These are phyloP conservation scores for Brevimyrus niger DNA, from an alignment of 2,113 vertebrate genomes.

Conservation along the genomic window DNA sequence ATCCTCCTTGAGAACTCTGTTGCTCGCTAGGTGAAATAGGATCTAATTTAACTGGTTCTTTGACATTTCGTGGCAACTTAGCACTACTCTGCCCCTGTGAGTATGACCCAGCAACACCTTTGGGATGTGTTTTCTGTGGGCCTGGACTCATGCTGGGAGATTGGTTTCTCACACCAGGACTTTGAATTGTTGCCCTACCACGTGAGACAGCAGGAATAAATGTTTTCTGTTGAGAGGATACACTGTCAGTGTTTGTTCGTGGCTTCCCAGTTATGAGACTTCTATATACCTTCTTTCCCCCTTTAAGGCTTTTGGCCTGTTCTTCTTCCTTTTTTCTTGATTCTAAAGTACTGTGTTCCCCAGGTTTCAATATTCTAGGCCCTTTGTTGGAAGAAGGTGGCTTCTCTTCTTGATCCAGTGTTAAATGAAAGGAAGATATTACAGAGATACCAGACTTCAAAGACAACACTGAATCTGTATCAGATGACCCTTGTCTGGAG, in stretches of 20 bases:
- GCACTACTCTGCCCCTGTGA: conserved; percentile 59
- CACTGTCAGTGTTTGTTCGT: conserved; percentile 67
- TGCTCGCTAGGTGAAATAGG: conserved; percentile 61
- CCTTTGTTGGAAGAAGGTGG: conserved; percentile 71
- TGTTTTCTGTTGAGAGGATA: conserved; percentile 63
- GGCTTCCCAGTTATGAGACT: conserved; percentile 90
- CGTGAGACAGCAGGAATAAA: conserved; percentile 71
- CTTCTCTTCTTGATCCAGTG: conserved; percentile 75
- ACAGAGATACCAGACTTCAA: conserved; percentile 87
- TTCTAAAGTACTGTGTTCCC: conserved; percentile 78
- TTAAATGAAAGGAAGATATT: conserved; percentile 91
- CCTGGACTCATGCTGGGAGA: conserved; percentile 82
- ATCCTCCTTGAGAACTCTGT: conserved; percentile 56
- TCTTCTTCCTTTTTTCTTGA: conserved; percentile 77
- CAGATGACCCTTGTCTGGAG: conserved; percentile 87
- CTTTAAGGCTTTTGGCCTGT: conserved; percentile 70
- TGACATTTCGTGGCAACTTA: conserved; percentile 67
- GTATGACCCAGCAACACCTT: conserved; percentile 65
- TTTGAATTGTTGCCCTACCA: conserved; percentile 78
- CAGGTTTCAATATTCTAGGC: conserved; percentile 82
- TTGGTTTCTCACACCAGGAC: conserved; percentile 76
- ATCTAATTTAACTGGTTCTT: conserved; percentile 66
- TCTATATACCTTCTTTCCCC: conserved; percentile 91
- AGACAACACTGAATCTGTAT: conserved; percentile 94
- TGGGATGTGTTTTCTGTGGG: conserved; percentile 68